Conservation (phyloP, 2,113 vertebrate genomes). For the Clupea harengus region DNA sequence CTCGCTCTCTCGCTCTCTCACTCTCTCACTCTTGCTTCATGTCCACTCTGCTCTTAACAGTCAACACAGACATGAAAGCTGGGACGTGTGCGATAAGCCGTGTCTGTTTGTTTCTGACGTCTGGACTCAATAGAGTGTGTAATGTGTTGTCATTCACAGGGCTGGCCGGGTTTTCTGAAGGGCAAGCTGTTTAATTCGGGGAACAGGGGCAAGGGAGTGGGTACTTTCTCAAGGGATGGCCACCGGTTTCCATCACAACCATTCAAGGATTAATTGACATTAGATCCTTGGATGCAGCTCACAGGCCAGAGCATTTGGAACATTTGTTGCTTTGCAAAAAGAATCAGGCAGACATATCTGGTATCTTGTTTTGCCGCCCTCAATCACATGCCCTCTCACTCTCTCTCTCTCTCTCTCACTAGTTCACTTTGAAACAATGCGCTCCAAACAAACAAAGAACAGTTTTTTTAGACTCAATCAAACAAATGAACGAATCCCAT, state of each 20-base stretch:
- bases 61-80: conserved; percentile 4
- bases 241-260: conserved; percentile 1
- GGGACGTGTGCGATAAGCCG: conserved; percentile 10
- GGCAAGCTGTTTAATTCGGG: not conserved
- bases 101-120: conserved; percentile 1
- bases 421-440: not conserved
- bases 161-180: not conserved
- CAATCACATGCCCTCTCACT: not conserved
- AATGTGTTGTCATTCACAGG: conserved; percentile 12
- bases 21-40: not conserved
- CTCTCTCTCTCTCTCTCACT: not conserved
- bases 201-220: not conserved
- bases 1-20: not conserved
- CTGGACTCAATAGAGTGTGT: conserved; percentile 4
- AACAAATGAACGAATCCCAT: conserved; percentile 4
- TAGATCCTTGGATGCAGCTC: not conserved
- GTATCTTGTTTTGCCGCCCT: not conserved
- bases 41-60: not conserved
- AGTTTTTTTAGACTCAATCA: conserved; percentile 2
- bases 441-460: not conserved
- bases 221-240: not conserved
- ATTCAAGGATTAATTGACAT: conserved; percentile 15
- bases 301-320: not conserved
- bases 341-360: not conserved
- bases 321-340: not conserved